Evolutionary conservation across 2,888 invertebrate species (phyloP).

Genomic region (Heliconius aoede): DNA sequence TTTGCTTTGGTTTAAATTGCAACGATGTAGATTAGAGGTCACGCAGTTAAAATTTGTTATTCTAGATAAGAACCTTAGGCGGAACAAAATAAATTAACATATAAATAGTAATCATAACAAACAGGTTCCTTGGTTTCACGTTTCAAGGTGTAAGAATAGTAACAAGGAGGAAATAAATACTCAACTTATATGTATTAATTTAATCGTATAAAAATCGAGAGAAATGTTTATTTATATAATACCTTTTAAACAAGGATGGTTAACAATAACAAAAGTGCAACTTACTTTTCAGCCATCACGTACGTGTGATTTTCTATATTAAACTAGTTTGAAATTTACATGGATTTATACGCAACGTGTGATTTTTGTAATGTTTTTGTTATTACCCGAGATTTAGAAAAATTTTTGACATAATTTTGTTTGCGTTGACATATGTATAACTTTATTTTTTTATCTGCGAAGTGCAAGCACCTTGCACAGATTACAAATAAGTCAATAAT

Average conservation of each 20-base stretch:
- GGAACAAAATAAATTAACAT: constrained; percentile 27
- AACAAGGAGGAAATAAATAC: constrained; percentile 27
- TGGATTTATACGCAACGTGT: constrained; percentile 69
- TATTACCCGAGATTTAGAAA: constrained; percentile 79
- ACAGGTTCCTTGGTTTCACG: constrained; percentile 10
- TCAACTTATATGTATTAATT: constrained; percentile 27
- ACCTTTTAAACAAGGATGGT: constrained; percentile 52
- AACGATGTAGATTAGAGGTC: constrained; percentile 25
- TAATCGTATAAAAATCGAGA: constrained; percentile 29
- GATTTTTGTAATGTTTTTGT: constrained; percentile 62
- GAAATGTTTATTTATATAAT: constrained; percentile 60
- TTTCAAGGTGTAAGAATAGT: constrained; percentile 23
- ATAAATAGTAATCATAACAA: constrained; percentile 17
- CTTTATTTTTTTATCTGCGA: constrained; percentile 50
- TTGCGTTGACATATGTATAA: constrained; percentile 74
- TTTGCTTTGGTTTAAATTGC: neutral
- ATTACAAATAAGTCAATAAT: neutral
- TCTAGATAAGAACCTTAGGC: constrained; percentile 22
- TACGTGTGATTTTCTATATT: constrained; percentile 56
- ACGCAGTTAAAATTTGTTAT: constrained; percentile 22
- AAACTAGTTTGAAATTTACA: constrained; percentile 59
- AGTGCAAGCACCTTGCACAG: constrained; percentile 1
- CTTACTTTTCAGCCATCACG: constrained; percentile 80
- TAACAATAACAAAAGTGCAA: constrained; percentile 57
- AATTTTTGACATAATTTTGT: constrained; percentile 81